Base-by-base conservation (phyloP, 1,140 invertebrate species). In the Drosophila carrolli region DNA sequence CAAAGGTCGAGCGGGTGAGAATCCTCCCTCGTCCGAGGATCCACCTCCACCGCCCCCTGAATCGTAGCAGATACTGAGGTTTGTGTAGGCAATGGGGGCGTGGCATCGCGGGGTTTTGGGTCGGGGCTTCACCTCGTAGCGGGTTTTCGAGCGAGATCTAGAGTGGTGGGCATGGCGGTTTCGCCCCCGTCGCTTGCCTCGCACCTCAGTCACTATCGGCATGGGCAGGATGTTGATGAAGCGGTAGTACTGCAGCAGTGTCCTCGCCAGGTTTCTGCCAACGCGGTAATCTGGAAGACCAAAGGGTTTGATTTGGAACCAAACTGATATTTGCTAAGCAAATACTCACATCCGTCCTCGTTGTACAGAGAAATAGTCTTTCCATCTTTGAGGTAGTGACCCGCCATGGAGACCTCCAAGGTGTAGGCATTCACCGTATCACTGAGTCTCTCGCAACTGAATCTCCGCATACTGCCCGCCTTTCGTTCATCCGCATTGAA, bases 401-500 rank as follows among this genome's bases (percentile, higher is more conserved):
- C 97, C 71, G 96, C 96, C 94, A 98, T 95, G 0, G 97, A 98
- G 0, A 97, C 96, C 89, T 98, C 93, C 29, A 98, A 91, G 0
- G 96, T 97, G 93, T 98, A 98, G 53, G 96, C 96, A 85, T 98
- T 97, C 2, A 96, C 95, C 38, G 94, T 95, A 71, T 96, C 96
- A 78, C 94, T 95, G 55, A 97, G 92, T 43, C 94, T 90, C 16
- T 94, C 94, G 80, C 95, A 95, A 11, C 95, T 93, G 89, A 94
- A 98, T 94, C 98, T 95, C 88, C 98, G 93, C 0, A 97, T 95
- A 29, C 97, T 97, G n/a, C 97, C 97, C 16, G 94, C 94, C 93
- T 98, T 98, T 29, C 95, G 94, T 2, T 95, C 93, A 93, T 98
- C 97, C 40, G 96, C 95, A 93, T 98, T 98, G 92, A 98, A 99